Base-by-base conservation (phyloP, 2,113 vertebrate genomes). In the Ameiurus melas region DNA sequence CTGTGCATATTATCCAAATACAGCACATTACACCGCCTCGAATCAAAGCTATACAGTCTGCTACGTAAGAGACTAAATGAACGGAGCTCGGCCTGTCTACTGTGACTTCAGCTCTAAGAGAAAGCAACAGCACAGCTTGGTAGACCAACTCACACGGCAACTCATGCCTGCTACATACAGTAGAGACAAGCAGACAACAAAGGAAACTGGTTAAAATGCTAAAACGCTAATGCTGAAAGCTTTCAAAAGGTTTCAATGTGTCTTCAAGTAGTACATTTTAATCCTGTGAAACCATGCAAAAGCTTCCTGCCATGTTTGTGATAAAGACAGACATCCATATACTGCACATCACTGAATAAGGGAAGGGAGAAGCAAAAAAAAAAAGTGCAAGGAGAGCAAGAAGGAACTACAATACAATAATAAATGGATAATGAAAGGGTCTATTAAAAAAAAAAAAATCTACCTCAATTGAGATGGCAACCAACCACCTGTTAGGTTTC, bases 391-490 rank as follows among this genome's bases (percentile, higher is more conserved):
- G 82, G 58, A 86, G 16, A 47, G 60, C 4, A 85, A 53, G 79
- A 55, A 82, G 78, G 51, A 17, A 5, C 66, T 83, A 82, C 12
- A 30, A 89, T 70, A 68, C 70, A 88, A 53, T 85, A 84, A 87
- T 81, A 62, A 79, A 87, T 9, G 7, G 22, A 83, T 84, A 33
- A 87, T 82, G n/a, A 89, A 53, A 75, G 51, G 17, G 88, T 77
- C 60, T 87, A 87, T 73, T 36, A 94, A 91, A 96, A 93, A 94
- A 94, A 94, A 92, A 19, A 96, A 96, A 97, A 97, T 96, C 97
- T 97, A 97, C 97, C 97, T 97, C 97, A 95, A 95, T 95, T 95
- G 96, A 96, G 97, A 96, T 96, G 97, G 96, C 95, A 97, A 96
- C 96, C 95, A 95, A 97, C 95, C 97, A 96, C 95, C 96, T 96